A percentile compares a stretch with the other conserved stretches of the same genome.
These are phyloP conservation scores for Lepilemur septentrionalis DNA, from an alignment of 2,797 vertebrate species.

Conservation along the genomic window DNA sequence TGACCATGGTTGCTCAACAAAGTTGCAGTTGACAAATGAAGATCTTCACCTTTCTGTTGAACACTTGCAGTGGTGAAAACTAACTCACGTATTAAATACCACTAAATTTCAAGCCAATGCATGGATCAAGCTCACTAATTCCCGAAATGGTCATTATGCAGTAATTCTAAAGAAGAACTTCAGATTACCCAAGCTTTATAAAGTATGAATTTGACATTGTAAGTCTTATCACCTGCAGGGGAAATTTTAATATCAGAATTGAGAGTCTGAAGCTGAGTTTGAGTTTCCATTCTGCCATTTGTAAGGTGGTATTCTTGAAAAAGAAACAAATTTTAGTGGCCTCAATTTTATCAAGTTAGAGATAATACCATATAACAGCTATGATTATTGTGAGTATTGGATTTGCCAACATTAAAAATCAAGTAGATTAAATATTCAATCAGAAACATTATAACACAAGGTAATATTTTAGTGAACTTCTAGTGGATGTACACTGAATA, in stretches of 20 bases:
- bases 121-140: not conserved
- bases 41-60: not conserved
- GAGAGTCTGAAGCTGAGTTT: not conserved
- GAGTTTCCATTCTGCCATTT: not conserved
- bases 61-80: not conserved
- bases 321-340: not conserved
- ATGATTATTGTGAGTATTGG: not conserved
- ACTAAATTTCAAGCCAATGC: not conserved
- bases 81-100: not conserved
- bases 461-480: not conserved
- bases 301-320: not conserved
- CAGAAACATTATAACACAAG: not conserved
- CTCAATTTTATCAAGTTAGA: not conserved
- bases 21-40: not conserved
- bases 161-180: not conserved
- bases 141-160: not conserved
- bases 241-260: not conserved
- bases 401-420: not conserved
- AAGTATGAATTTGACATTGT: not conserved
- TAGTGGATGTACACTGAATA: not conserved
- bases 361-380: not conserved
- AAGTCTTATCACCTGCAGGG: not conserved
- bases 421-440: not conserved
- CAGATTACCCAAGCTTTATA: not conserved
- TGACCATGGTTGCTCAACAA: not conserved